Percentiles rank a stretch among this genome's conserved stretches.
These are phyloP conservation scores for Zosterops lateralis DNA, from an alignment of 2,113 vertebrate species.

Conservation along the genomic window DNA sequence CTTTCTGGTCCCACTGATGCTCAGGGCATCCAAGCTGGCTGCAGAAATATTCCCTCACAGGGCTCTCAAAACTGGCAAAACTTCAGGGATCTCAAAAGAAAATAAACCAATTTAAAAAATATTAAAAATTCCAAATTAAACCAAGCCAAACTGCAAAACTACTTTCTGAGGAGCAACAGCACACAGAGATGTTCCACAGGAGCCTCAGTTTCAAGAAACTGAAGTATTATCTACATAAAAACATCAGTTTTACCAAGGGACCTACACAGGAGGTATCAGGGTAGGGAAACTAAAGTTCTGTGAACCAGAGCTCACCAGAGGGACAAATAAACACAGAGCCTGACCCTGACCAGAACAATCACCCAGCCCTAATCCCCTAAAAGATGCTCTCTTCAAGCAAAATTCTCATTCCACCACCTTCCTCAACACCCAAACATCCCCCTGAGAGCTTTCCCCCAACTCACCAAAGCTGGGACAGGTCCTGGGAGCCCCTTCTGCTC, in stretches of 20 bases:
- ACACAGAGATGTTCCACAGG: not conserved
- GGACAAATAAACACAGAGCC: not conserved
- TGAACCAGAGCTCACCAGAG: not conserved
- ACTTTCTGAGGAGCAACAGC: not conserved
- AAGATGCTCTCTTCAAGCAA: not conserved
- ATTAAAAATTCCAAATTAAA: not conserved
- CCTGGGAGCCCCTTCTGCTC: rapidly evolving
- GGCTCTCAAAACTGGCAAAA: rapidly evolving
- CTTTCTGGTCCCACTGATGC: not conserved
- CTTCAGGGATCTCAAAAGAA: not conserved
- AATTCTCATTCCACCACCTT: not conserved
- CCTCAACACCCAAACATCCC: not conserved
- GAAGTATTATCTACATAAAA: not conserved
- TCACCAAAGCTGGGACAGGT: rapidly evolving
- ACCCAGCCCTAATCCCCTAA: no score
- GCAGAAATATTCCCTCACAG: not conserved
- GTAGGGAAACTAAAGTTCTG: not conserved
- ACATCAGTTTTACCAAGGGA: not conserved
- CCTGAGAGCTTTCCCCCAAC: rapidly evolving
- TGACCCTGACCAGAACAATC: not conserved
- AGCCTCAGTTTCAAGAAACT: not conserved
- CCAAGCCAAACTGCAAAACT: not conserved
- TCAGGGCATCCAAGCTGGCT: not conserved
- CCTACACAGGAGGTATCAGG: rapidly evolving
- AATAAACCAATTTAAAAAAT: not conserved